Base-by-base conservation (phyloP, 1,140 invertebrate species). In the Euura saliciscinereae region DNA sequence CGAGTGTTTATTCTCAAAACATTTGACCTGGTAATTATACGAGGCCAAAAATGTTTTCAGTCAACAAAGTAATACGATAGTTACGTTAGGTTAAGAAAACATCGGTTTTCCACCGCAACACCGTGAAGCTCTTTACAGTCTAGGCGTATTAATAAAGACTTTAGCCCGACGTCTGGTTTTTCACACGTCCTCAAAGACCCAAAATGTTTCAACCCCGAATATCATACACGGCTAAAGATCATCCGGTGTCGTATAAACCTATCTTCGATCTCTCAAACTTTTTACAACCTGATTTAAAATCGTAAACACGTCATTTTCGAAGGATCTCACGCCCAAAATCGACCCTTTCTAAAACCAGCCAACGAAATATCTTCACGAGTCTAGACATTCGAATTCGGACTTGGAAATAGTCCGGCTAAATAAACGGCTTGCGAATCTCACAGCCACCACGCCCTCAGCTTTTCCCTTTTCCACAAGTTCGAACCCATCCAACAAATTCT, bases 111-210 rank as follows among this genome's bases (percentile, higher is more conserved):
- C 28, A 28, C 28, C 28, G 51, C 51, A 59, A 59, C 51, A n/a
- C 2, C 13, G 51, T 59, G 51, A 59, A 8, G 6, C 51, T 59
- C 8, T 59, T 59, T 59, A 59, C 51, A 6, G 8, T 59, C 51
- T n/a, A n/a, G 51, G 10, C 51, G 51, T 59, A 59, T 59, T 59
- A 59, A 59, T 59, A 59, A 59, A 59, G 51, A 59, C 51, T 59
- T 59, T n/a, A 59, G 8, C 51, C 51, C 51, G 51, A 59, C 51
- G 8, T 59, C 13, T 11, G 13, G 51, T 59, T n/a, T 59, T 59
- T 59, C 51, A 59, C 51, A 59, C 2, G 7, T n/a, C 46, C 46
- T n/a, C 13, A 5, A 59, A 59, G 3, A 59, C 51, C 10, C 13
- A 59, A 59, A 59, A 8, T 28, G 28, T 28, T 28, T 28, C 28